phyloP scores from a whole-genome alignment of 2,888 invertebrate genomes.

The Tetrapedia diversipes region DNA sequence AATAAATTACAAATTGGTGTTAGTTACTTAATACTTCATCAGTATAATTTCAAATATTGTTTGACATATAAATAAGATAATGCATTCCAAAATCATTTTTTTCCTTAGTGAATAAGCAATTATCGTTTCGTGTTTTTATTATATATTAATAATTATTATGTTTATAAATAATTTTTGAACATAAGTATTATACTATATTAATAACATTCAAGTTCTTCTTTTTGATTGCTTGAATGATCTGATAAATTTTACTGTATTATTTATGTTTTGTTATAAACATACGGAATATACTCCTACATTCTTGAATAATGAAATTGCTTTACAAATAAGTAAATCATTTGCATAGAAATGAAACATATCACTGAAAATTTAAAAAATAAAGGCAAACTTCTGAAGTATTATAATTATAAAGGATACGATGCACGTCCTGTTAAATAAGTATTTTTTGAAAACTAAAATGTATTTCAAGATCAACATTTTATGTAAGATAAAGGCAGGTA shows the following conservation, averaged over 20 bases:
- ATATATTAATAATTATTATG: conserved; percentile 10
- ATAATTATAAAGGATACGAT: background rate
- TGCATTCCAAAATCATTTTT: conserved; percentile 7
- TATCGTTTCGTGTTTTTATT: conserved; percentile 11
- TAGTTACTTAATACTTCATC: background rate
- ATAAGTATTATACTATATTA: background rate
- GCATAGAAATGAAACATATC: conserved; percentile 34
- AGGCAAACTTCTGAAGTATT: conserved; percentile 1
- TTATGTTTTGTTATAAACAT: conserved; percentile 3
- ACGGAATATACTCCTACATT: conserved; percentile 10
- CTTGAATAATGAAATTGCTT: background rate
- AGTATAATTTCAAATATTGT: conserved; percentile 3
- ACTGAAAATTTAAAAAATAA: conserved; percentile 4
- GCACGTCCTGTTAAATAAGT: background rate
- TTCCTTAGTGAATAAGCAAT: background rate
- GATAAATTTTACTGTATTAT: conserved; percentile 2
- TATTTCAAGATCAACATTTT: conserved; percentile 16
- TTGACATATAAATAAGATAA: conserved; percentile 7
- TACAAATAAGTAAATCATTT: conserved; percentile 4
- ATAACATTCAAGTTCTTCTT: background rate
- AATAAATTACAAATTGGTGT: background rate
- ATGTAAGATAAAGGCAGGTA: background rate
- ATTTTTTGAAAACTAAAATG: conserved; percentile 6
- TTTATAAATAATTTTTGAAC: background rate
- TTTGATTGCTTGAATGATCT: background rate